Evolutionary conservation across 2,888 invertebrate species (phyloP), one percentile per base, ranked within the genome.

Genomic region (Aquatica leii): DNA sequence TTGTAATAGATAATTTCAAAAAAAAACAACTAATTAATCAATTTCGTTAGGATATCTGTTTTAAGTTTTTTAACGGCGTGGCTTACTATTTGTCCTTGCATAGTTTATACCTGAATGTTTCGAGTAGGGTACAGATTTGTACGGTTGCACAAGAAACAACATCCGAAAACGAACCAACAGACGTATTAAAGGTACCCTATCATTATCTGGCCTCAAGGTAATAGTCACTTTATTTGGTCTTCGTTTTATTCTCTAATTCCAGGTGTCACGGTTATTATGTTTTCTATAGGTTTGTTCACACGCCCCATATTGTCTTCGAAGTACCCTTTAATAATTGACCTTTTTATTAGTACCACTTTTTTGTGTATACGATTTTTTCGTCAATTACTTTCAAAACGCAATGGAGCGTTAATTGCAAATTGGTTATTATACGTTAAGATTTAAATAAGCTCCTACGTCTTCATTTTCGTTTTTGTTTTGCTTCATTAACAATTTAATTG

Each of bases 221-320:
- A 70, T 70, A 70, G 70, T 60, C 68, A 64, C 70, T 70, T 70
- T 70, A 70, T 70, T 70, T 70, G 67, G 66, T 64, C 58, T 69
- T 64, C 57, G 57, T 64, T 68, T 68, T 67, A 59, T 68, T 64
- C 65, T n/a, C n/a, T n/a, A n/a, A n/a, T 68, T 63, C 65, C 68
- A 68, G 66, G 66, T 67, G 68, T 68, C 68, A 56, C 63, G 46
- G 61, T 54, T 65, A 65, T 65, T 61, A 65, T 50, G 46, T 61
- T 56, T 49, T 48, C 37, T 15, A n/a, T n/a, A 35, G 35, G 59
- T 57, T 58, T 62, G 62, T 68, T 70, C 70, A 66, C 70, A 70
- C 70, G 68, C 68, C 70, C 66, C 53, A 65, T 65, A 68, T 67
- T 67, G 68, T 68, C 68, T 62, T 40, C 55, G 55, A 59, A 18